Percentiles rank a stretch among this genome's conserved stretches.
Evolutionary conservation across 2,113 vertebrate species (phyloP).

Genomic region (Paracanthobrama guichenoti): DNA sequence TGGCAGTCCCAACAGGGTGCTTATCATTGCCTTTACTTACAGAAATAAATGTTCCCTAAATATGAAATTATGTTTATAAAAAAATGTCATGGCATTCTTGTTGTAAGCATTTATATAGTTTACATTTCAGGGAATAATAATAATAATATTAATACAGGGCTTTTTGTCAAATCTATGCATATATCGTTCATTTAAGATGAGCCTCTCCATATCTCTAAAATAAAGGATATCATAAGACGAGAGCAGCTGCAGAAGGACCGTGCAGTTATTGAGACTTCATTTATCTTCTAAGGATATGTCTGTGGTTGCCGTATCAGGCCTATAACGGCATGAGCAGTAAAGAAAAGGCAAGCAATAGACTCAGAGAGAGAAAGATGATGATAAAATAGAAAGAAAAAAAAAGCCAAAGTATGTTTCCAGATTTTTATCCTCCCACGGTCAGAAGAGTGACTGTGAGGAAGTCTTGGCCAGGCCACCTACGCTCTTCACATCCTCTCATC

Average conservation of each 20-base stretch:
- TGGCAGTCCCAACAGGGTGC: slow-evolving; percentile 25
- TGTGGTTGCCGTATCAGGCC: slow-evolving; percentile 73
- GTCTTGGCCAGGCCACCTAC: slow-evolving; percentile 65
- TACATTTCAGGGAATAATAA: background rate
- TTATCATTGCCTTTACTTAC: slow-evolving; percentile 40
- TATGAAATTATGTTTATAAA: background rate
- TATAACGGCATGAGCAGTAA: slow-evolving; percentile 56
- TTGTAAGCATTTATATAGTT: background rate
- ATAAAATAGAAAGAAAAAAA: slow-evolving; percentile 44
- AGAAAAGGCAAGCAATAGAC: slow-evolving; percentile 29
- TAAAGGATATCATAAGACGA: slow-evolving; percentile 5
- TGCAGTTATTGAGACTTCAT: slow-evolving; percentile 74
- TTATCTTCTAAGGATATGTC: slow-evolving; percentile 77
- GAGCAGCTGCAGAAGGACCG: slow-evolving; percentile 65
- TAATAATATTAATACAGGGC: background rate
- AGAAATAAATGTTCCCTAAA: background rate
- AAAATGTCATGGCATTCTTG: background rate
- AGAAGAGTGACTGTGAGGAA: slow-evolving; percentile 65
- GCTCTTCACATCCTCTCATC: slow-evolving; percentile 63
- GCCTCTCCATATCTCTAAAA: background rate
- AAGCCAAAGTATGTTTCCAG: slow-evolving; percentile 71
- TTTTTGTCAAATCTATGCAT: background rate
- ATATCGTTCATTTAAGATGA: background rate
- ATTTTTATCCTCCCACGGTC: slow-evolving; percentile 73
- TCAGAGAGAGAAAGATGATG: slow-evolving; percentile 32